These are phyloP conservation scores for Drosophila bipectinata DNA, from an alignment of 1,140 invertebrate genomes.

Conservation along the genomic window DNA sequence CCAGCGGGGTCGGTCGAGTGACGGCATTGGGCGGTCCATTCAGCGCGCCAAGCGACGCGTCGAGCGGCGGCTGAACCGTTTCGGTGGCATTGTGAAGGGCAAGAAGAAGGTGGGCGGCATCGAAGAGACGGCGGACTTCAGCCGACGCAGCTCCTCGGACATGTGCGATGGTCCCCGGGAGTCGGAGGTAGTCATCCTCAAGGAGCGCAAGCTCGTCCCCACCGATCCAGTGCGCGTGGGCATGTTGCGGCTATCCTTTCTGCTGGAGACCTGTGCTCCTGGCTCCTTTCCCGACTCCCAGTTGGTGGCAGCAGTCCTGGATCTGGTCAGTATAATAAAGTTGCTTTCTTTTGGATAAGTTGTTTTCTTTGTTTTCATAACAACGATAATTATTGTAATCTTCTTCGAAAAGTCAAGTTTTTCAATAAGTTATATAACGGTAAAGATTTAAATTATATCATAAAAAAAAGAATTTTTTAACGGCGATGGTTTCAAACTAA, in stretches of 20 bases:
- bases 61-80: conserved; percentile 92
- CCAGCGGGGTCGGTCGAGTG: conserved; percentile 79
- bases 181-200: conserved; percentile 93
- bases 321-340: conserved; percentile 88
- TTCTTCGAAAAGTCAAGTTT: neutral
- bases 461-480: neutral
- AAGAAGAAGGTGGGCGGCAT: conserved; percentile 94
- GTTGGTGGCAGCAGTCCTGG: conserved; percentile 96
- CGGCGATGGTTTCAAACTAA: neutral
- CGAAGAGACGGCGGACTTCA: conserved; percentile 93
- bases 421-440: neutral
- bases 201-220: conserved; percentile 92
- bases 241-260: conserved; percentile 92
- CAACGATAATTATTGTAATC: neutral
- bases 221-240: conserved; percentile 90
- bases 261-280: conserved; percentile 97
- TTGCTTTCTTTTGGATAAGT: neutral
- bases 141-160: conserved; percentile 92
- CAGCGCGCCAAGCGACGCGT: conserved; percentile 92
- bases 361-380: neutral
- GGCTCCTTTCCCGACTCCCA: conserved; percentile 97
- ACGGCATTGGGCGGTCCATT: conserved; percentile 87
- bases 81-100: conserved; percentile 87
- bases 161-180: conserved; percentile 90
- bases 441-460: neutral